These are phyloP conservation scores for Thinocorus orbignyianus DNA, from an alignment of 2,113 vertebrate species.

Conservation along the genomic window DNA sequence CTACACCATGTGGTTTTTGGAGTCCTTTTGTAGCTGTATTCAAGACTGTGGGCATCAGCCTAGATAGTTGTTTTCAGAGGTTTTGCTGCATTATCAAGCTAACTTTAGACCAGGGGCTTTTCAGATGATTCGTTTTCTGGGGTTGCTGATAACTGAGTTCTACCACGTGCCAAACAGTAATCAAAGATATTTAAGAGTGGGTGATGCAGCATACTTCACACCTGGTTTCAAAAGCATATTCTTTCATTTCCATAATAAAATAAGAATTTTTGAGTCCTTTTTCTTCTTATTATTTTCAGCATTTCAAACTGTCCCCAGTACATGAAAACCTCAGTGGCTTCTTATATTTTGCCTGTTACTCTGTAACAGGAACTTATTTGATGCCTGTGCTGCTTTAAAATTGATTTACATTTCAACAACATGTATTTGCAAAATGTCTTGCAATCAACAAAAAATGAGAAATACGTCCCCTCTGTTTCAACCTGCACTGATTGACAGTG, in stretches of 20 bases:
- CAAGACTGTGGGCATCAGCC: neutral
- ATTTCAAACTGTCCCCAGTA: neutral
- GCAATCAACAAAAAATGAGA: neutral
- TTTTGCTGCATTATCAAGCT: neutral
- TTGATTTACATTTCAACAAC: neutral
- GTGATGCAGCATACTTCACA: neutral
- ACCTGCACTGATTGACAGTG: neutral
- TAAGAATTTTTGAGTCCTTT: neutral
- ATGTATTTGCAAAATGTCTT: neutral
- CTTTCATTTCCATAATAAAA: neutral
- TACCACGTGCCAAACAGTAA: neutral
- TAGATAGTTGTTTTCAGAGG: neutral
- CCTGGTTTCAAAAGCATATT: neutral
- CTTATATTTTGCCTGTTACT: neutral
- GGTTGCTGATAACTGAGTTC: neutral
- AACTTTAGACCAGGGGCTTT: neutral
- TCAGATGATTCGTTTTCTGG: neutral
- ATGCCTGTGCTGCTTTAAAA: neutral
- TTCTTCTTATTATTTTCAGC: neutral
- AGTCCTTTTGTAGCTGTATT: neutral
- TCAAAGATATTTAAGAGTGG: neutral
- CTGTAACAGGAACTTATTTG: neutral
- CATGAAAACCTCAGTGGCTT: neutral
- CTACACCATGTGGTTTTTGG: fast-evolving
- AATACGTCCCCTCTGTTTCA: neutral